Evolutionary conservation across 2,797 vertebrate species (phyloP).

Genomic region (Diceros bicornis): DNA sequence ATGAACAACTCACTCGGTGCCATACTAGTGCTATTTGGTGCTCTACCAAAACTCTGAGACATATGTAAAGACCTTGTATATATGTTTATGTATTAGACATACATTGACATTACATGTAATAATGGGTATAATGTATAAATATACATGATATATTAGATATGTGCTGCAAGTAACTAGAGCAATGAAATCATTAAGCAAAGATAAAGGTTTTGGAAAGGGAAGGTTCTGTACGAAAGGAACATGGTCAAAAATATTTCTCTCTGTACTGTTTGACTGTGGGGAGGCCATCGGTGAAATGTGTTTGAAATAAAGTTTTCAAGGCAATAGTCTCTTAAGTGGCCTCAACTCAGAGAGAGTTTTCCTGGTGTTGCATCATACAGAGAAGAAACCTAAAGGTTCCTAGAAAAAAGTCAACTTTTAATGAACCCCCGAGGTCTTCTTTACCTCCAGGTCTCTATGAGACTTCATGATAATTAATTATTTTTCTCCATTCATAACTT

Average conservation of each 20-base stretch:
- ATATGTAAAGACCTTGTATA: background rate
- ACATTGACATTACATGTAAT: background rate
- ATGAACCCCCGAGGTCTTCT: background rate
- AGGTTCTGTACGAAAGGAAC: background rate
- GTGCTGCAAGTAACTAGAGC: background rate
- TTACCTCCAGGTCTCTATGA: background rate
- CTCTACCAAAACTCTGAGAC: background rate
- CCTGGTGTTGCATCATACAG: background rate
- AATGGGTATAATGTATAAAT: background rate
- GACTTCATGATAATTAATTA: background rate
- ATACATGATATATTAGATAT: background rate
- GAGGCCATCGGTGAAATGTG: background rate
- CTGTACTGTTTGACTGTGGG: background rate
- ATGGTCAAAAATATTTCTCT: background rate
- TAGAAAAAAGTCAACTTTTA: background rate
- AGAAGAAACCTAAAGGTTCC: background rate
- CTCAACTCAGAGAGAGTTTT: background rate
- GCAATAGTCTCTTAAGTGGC: background rate
- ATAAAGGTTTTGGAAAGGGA: background rate
- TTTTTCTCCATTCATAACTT: conserved; percentile 14
- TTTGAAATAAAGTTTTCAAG: background rate
- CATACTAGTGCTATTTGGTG: background rate
- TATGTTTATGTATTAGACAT: background rate
- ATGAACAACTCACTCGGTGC: background rate
- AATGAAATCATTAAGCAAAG: background rate